Base-by-base conservation (phyloP, 2,888 invertebrate species). In the Lepidonotus clava region DNA sequence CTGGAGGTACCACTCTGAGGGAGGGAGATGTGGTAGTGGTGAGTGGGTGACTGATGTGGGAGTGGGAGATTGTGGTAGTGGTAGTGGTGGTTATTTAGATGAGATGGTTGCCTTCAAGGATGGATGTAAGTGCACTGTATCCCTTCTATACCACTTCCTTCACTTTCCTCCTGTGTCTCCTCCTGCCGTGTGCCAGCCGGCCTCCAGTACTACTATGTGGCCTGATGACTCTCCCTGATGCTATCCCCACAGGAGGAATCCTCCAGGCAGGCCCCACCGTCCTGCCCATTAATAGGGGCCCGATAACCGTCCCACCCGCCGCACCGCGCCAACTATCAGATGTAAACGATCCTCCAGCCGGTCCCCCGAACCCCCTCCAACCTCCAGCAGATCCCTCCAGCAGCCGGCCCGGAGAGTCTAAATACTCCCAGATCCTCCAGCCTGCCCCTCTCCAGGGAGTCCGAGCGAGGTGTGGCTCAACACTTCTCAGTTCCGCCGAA, bases 221-320 rank as follows among this genome's bases (percentile, higher is more conserved):
- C 21, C 53, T 32, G 21, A 61, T 32, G n/a, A 61, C 61, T 61
- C 4, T 14, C 76, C 18, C 4, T 38, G 76, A 28, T 76, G 36
- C n/a, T 2, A 11, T 76, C 40, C 76, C 51, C 8, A 41, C 46
- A 24, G 80, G 46, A 41, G 80, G 80, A 51, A 28, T 46, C 24
- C 41, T 46, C 80, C 80, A 80, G 80, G 41, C 46, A 4, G 8
- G 6, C 36, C 36, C n/a, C n/a, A 24, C 80, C 80, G 28, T 6
- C 21, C 28, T 80, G 80, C 46, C 80, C 46, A 46, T 80, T 80
- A 80, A 80, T 80, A 46, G 46, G 46, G 51, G 46, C 80, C 41
- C 5, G 80, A 80, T 80, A 80, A 18, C 46, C 24, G 21, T n/a
- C 46, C 28, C 14, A 14, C 51, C 18, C 24, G 32, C 41, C n/a